phyloP scores from a whole-genome alignment of 1,140 invertebrate genomes.

The Sarcophaga bullata region DNA sequence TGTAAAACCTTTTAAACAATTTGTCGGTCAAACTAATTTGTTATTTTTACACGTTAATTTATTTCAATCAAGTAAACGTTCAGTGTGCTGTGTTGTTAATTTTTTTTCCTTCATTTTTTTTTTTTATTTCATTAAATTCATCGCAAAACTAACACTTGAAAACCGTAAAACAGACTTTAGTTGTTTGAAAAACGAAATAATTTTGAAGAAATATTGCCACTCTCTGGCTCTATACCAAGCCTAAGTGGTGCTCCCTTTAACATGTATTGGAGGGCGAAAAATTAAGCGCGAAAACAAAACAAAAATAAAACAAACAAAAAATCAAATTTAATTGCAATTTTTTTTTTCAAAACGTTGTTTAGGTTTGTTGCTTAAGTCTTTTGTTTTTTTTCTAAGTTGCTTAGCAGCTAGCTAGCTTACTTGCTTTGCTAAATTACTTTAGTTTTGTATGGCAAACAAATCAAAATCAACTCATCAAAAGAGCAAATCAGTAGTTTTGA shows the following conservation, averaged over 20 bases:
- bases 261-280: background rate
- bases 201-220: background rate
- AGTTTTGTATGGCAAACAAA: slow-evolving; percentile 26
- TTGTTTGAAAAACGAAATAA: too few species aligned
- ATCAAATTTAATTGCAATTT: slow-evolving; percentile 17
- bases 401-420: background rate
- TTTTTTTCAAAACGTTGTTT: too few species aligned
- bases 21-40: slow-evolving; percentile 64
- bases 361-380: slow-evolving; percentile 65
- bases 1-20: slow-evolving; percentile 53
- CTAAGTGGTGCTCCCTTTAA: background rate
- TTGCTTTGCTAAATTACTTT: background rate
- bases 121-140: background rate
- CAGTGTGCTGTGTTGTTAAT: too few species aligned
- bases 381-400: slow-evolving; percentile 45
- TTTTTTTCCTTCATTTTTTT: background rate
- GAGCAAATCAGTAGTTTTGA: slow-evolving; percentile 19
- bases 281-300: slow-evolving; percentile 6
- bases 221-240: background rate
- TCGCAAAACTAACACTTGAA: background rate
- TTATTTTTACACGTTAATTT: slow-evolving; percentile 55
- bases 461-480: slow-evolving; percentile 20
- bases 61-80: slow-evolving; percentile 25
- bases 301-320: background rate
- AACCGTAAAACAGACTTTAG: slow-evolving; percentile 11